Conservation (phyloP, 2,888 invertebrate genomes). For the Galerucella nymphaeae region DNA sequence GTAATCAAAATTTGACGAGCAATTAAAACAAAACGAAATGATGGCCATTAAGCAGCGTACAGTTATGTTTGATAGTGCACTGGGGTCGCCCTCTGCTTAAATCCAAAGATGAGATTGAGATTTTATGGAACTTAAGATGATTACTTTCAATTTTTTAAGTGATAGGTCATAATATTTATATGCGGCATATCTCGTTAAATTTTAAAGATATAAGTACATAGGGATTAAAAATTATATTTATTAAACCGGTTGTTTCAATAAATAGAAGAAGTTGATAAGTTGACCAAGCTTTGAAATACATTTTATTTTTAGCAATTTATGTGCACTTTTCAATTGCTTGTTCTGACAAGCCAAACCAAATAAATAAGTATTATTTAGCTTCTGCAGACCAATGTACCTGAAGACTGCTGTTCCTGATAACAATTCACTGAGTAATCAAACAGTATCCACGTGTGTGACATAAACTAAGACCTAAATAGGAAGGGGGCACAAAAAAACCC, state of each 20-base stretch:
- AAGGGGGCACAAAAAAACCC: too few relatives aligned
- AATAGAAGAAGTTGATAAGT: too few relatives aligned
- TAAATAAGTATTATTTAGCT: too few relatives aligned
- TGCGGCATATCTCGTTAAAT: background rate
- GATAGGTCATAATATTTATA: constrained; percentile 1
- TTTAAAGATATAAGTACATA: background rate
- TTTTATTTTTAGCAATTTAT: too few relatives aligned
- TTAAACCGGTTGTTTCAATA: background rate
- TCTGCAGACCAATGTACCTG: too few relatives aligned
- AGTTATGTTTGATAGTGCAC: constrained; percentile 59
- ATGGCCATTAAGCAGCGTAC: constrained; percentile 62
- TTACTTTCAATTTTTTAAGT: constrained; percentile 8
- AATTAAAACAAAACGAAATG: constrained; percentile 66
- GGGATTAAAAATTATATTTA: background rate
- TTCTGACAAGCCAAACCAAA: too few relatives aligned
- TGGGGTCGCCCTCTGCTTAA: constrained; percentile 38
- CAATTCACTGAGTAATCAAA: too few relatives aligned
- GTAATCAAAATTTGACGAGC: constrained; percentile 66
- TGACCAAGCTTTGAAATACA: too few relatives aligned
- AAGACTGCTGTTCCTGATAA: too few relatives aligned
- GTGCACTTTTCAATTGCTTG: too few relatives aligned
- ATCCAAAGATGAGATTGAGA: constrained; percentile 34
- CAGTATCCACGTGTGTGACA: too few relatives aligned
- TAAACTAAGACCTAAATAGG: too few relatives aligned
- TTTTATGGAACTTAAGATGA: constrained; percentile 31